A percentile compares a stretch with the other conserved stretches of the same genome.
phyloP scores from a whole-genome alignment of 2,113 vertebrate species.

The cat (Felis catus) region DNA sequence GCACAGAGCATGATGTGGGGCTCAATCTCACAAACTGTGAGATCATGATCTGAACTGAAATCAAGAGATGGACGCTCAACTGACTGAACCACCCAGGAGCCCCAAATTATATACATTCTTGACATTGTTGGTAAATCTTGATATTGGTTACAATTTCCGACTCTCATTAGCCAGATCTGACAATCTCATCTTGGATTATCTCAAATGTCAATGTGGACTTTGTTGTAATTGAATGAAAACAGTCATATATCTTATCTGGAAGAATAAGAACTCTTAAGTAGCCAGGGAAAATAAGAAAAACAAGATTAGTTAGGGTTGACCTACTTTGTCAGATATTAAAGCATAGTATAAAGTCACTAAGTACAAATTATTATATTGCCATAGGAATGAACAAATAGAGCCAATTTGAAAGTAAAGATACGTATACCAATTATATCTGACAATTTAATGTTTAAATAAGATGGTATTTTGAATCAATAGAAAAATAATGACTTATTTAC shows the following conservation, averaged over 20 bases:
- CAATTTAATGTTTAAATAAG: background rate
- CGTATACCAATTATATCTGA: background rate
- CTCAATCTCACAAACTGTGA: too few relatives aligned
- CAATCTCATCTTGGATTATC: background rate
- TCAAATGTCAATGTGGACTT: background rate
- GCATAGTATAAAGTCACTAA: background rate
- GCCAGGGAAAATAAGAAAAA: background rate
- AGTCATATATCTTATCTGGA: background rate
- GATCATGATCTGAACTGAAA: too few relatives aligned
- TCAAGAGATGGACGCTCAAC: too few relatives aligned
- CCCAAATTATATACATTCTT: background rate
- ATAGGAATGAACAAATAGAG: background rate
- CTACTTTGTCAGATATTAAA: background rate
- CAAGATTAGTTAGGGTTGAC: background rate
- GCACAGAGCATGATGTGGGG: too few relatives aligned
- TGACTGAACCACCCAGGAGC: too few relatives aligned
- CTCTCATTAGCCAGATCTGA: background rate
- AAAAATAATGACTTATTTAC: background rate
- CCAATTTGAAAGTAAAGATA: background rate
- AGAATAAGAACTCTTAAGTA: background rate
- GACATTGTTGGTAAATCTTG: background rate
- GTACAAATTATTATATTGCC: background rate
- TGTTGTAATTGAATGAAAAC: background rate
- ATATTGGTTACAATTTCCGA: background rate
- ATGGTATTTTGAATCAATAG: background rate